These are phyloP conservation scores for Smittia aterrima DNA, from an alignment of 2,888 invertebrate genomes.

Conservation along the genomic window DNA sequence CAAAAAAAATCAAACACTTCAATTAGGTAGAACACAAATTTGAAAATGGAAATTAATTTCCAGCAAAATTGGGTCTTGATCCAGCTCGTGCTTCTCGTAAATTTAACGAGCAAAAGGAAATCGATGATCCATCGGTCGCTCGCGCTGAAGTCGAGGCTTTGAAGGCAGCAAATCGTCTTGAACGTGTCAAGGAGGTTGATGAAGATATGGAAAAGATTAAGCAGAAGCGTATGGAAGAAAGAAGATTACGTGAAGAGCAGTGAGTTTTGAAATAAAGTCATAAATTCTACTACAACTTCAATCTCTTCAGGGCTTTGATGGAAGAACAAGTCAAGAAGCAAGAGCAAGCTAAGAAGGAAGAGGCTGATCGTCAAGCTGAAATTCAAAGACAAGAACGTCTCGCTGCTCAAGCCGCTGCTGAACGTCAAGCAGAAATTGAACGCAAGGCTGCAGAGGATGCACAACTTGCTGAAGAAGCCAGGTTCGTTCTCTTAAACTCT, in stretches of 20 bases:
- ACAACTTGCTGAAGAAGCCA: conserved; percentile 54
- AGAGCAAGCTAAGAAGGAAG: conserved; percentile 57
- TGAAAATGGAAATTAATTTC: conserved; percentile 44
- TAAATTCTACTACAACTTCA: conserved; percentile 31
- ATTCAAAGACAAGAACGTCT: conserved; percentile 55
- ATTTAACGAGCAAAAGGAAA: conserved; percentile 60
- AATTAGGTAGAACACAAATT: background rate
- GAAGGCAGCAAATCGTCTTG: conserved; percentile 22
- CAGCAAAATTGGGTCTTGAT: conserved; percentile 59
- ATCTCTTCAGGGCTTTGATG: conserved; percentile 54
- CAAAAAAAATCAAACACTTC: background rate
- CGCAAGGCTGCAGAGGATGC: conserved; percentile 44
- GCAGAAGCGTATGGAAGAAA: conserved; percentile 57
- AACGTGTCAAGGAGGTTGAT: conserved; percentile 32
- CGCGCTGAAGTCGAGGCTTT: conserved; percentile 47
- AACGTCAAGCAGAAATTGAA: conserved; percentile 49
- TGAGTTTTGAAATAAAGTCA: conserved; percentile 44
- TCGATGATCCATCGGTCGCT: conserved; percentile 61
- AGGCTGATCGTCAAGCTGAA: conserved; percentile 57
- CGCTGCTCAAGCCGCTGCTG: conserved; percentile 55
- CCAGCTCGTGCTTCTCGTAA: conserved; percentile 68
- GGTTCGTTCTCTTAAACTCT: conserved; percentile 53
- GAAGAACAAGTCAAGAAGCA: conserved; percentile 60
- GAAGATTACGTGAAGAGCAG: conserved; percentile 55
- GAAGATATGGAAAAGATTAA: conserved; percentile 55